Evolutionary conservation across 2,113 vertebrate genomes (phyloP).

Genomic region (Poeciliopsis retropinna): DNA sequence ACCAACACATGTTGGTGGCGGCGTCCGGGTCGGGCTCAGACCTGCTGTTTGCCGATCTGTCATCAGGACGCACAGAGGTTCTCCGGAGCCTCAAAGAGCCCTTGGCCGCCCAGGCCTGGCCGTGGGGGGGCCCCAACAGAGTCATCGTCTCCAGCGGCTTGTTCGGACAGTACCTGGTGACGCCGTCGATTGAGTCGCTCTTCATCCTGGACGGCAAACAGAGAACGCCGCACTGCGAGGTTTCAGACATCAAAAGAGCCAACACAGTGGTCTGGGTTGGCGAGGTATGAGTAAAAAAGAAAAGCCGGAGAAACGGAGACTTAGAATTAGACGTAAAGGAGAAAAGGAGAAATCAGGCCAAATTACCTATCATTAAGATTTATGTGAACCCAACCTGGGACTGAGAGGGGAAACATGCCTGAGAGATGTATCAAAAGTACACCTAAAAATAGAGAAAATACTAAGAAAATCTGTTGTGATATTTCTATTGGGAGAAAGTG

Average conservation of each 20-base stretch:
- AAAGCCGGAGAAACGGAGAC: slow-evolving; percentile 13
- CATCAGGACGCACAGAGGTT: slow-evolving; percentile 80
- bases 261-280: slow-evolving; percentile 94
- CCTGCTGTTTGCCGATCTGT: slow-evolving; percentile 89
- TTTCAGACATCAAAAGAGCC: slow-evolving; percentile 88
- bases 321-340: slow-evolving; percentile 18
- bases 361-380: slow-evolving; percentile 69
- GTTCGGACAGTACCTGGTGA: slow-evolving; percentile 94
- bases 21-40: slow-evolving; percentile 82
- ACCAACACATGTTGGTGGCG: slow-evolving; percentile 86
- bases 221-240: slow-evolving; percentile 89
- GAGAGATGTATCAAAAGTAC: slow-evolving; percentile 76
- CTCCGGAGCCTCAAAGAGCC: slow-evolving; percentile 88
- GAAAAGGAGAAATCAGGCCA: slow-evolving; percentile 60
- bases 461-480: slow-evolving; percentile 72
- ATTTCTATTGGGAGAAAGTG: slow-evolving; percentile 74
- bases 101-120: slow-evolving; percentile 78
- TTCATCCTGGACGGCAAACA: slow-evolving; percentile 90
- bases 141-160: slow-evolving; percentile 89
- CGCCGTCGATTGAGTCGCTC: slow-evolving; percentile 87
- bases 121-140: slow-evolving; percentile 86
- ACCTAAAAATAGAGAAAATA: slow-evolving; percentile 72
- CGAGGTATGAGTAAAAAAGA: slow-evolving; percentile 87
- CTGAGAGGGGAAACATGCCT: slow-evolving; percentile 63
- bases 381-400: slow-evolving; percentile 68